Evolutionary conservation across 2,113 vertebrate genomes (phyloP).

Genomic region (Sinocyclocheilus maitianheensis): DNA sequence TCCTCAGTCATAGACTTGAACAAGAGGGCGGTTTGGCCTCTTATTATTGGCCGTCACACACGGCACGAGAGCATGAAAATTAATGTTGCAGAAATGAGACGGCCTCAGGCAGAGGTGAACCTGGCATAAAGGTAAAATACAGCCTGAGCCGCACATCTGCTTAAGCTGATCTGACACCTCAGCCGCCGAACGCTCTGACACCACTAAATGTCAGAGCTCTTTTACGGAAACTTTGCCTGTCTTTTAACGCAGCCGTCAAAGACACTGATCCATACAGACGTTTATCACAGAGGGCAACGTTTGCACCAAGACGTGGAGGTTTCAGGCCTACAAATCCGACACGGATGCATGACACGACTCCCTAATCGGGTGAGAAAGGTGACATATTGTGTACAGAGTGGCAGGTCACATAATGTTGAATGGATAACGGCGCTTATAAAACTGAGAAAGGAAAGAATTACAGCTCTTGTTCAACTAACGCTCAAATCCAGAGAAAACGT

Average conservation of each 20-base stretch:
- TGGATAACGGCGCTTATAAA: conserved; percentile 4
- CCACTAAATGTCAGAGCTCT: conserved; percentile 51
- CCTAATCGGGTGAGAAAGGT: conserved; percentile 20
- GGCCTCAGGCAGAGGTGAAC: conserved; percentile 39
- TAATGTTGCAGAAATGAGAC: conserved; percentile 51
- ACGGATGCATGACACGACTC: not conserved
- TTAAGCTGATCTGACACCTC: conserved; percentile 37
- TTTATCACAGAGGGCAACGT: conserved; percentile 22
- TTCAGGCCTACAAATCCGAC: conserved; percentile 17
- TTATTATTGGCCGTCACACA: conserved; percentile 40
- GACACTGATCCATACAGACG: conserved; percentile 30
- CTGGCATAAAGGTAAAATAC: conserved; percentile 46
- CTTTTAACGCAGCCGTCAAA: conserved; percentile 21
- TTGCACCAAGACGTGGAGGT: not conserved
- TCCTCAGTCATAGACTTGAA: not conserved
- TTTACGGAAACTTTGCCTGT: conserved; percentile 12
- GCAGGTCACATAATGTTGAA: not conserved
- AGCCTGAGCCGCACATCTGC: not conserved
- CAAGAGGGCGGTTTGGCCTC: conserved; percentile 11
- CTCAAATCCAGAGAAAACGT: not conserved
- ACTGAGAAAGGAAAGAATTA: conserved; percentile 6
- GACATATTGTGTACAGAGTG: not conserved
- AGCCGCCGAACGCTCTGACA: conserved; percentile 22
- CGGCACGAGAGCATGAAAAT: conserved; percentile 41
- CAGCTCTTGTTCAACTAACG: not conserved